A percentile compares a stretch with the other conserved stretches of the same genome.
phyloP scores from a whole-genome alignment of 2,888 invertebrate species.

The Lycaena phlaeas region DNA sequence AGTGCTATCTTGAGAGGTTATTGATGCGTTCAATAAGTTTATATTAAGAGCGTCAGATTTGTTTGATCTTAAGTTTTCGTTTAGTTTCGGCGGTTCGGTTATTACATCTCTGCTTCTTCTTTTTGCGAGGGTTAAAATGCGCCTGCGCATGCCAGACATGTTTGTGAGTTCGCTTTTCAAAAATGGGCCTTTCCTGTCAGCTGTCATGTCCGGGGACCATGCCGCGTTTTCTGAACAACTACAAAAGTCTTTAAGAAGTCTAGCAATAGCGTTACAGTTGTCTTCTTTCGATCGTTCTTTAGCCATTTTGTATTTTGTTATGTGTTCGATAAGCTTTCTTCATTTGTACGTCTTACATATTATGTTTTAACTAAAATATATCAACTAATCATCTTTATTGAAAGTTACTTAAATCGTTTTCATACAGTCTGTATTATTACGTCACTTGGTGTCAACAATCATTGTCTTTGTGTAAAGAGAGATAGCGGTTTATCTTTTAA shows the following conservation, averaged over 20 bases:
- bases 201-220: conserved; percentile 66
- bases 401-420: not conserved
- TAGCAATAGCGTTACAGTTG: conserved; percentile 58
- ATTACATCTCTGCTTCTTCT: conserved; percentile 39
- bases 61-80: conserved; percentile 23
- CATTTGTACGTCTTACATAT: not conserved
- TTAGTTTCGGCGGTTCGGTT: conserved; percentile 44
- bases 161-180: conserved; percentile 61
- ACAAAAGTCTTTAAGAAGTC: conserved; percentile 62
- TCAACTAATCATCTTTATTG: not conserved
- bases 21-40: conserved; percentile 48
- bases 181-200: conserved; percentile 51
- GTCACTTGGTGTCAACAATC: not conserved
- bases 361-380: not conserved
- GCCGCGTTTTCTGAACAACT: conserved; percentile 66
- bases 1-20: conserved; percentile 56
- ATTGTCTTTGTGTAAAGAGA: not conserved
- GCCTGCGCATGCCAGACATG: conserved; percentile 59
- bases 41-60: conserved; percentile 49
- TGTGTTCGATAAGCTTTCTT: too few relatives aligned
- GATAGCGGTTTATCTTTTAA: not conserved
- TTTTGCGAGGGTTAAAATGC: conserved; percentile 57
- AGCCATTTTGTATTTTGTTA: conserved; percentile 57
- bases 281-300: conserved; percentile 45
- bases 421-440: not conserved